Base-by-base conservation (phyloP, 2,888 invertebrate species). In the Dione vanillae region DNA sequence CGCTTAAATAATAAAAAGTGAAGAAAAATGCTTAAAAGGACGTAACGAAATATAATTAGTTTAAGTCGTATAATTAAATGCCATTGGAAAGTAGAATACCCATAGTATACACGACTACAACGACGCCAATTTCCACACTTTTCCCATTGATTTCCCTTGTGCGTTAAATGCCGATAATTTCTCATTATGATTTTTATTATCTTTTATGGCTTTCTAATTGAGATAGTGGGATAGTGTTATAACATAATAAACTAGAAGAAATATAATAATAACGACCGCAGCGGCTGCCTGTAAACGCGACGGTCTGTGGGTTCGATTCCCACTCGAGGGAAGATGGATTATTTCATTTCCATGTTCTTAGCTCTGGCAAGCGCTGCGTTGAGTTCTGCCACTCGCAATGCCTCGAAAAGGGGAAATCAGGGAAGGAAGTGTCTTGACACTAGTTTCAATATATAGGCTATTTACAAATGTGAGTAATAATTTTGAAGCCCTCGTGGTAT, bases 91-190 rank as follows among this genome's bases (percentile, higher is more conserved):
- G 61, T 45, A 27, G 43, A 27, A 35, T 45, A 11, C 27, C 27
- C 45, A 61, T 61, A 61, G 61, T 35, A 61, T n/a, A 61, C 61
- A 27, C n/a, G 43, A 10, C 43, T 61, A 61, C 59, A 43, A 43
- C 61, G 61, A 61, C n/a, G 45, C n/a, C 64, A 49, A 64, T 67
- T 67, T 51, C 41, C 61, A 51, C 51, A 61, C 61, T 67, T 67
- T 67, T 67, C 61, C 61, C 61, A 61, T 67, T 61, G 61, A 67
- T 52, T 67, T 64, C 64, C 64, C 64, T 64, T 67, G 40, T 58
- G 47, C 14, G 7, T 49, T n/a, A 67, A 67, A 37, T 47, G 37
- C 9, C 27, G 27, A 10, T 61, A n/a, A 11, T 59, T 43, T 20
- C 20, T 59, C 27, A 0, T 27, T 59, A 45, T 2, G 7, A 11